A percentile compares a stretch with the other conserved stretches of the same genome.
Evolutionary conservation across 2,888 invertebrate genomes (phyloP).

Genomic region (Celastrina argiolus): DNA sequence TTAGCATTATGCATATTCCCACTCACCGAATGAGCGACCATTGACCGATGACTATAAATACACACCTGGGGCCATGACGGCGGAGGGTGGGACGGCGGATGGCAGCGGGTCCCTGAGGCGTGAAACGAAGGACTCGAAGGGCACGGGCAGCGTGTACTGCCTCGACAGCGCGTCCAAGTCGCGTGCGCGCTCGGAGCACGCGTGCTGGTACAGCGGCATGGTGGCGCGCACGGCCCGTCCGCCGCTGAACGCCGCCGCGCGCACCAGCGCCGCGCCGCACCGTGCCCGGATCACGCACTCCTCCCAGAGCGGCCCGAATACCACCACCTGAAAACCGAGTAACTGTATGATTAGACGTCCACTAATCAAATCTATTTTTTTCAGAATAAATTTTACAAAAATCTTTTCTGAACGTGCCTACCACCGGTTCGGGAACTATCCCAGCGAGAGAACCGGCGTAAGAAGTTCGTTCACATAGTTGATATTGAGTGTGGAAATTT

Average conservation of each 20-base stretch:
- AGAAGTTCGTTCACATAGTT: too few relatives aligned
- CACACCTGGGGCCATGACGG: constrained; percentile 15
- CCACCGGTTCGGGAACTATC: too few relatives aligned
- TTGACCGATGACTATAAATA: too few relatives aligned
- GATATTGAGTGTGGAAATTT: too few relatives aligned
- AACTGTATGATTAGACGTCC: too few relatives aligned
- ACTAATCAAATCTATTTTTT: too few relatives aligned
- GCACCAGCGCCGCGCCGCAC: constrained; percentile 88
- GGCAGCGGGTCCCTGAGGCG: constrained; percentile 55
- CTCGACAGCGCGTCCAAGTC: constrained; percentile 90
- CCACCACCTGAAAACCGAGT: constrained; percentile 81
- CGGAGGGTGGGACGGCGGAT: constrained; percentile 29
- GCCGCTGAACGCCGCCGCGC: constrained; percentile 92
- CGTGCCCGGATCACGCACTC: constrained; percentile 83
- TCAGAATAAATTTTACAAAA: too few relatives aligned
- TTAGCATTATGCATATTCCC: too few relatives aligned
- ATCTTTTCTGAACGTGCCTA: too few relatives aligned
- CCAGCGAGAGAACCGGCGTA: too few relatives aligned
- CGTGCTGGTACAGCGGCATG: constrained; percentile 93
- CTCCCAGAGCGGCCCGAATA: constrained; percentile 97
- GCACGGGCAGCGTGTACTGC: constrained; percentile 90
- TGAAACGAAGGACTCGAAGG: constrained; percentile 89
- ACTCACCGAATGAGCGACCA: too few relatives aligned
- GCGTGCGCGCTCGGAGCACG: constrained; percentile 93
- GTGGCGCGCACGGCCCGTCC: constrained; percentile 94